Percentiles rank a stretch among this genome's conserved stretches.
These are phyloP conservation scores for Hapalemur alaotrensis DNA, from an alignment of 2,797 vertebrate species.

Conservation along the genomic window DNA sequence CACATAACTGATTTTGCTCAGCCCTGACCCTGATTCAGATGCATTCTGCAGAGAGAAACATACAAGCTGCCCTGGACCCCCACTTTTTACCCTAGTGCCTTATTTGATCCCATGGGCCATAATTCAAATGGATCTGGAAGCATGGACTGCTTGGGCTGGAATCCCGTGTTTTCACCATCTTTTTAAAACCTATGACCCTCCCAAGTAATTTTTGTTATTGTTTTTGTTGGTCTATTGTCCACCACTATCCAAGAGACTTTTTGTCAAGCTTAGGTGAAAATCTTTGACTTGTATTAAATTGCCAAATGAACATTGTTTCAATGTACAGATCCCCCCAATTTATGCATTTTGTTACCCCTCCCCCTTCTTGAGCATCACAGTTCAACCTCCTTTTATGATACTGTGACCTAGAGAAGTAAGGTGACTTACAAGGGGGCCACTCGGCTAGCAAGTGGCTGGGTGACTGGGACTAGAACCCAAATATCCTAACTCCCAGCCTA, in stretches of 20 bases:
- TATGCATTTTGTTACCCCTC: neutral
- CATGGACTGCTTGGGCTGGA: neutral
- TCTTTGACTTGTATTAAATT: conserved; percentile 10
- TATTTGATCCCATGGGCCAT: neutral
- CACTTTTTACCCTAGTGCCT: neutral
- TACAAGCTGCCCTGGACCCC: neutral
- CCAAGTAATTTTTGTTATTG: neutral
- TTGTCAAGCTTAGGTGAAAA: neutral
- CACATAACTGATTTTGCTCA: neutral
- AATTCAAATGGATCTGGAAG: neutral
- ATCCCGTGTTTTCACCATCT: neutral
- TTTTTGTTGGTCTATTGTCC: neutral
- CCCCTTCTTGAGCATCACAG: neutral
- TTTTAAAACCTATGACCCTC: neutral
- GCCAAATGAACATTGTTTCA: neutral
- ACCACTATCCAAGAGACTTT: neutral
- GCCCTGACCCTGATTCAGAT: neutral
- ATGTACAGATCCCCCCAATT: neutral
- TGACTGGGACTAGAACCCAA: conserved; percentile 7
- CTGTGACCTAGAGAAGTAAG: neutral
- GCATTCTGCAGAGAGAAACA: neutral
- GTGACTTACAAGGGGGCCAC: conserved; percentile 60
- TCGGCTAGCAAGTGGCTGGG: conserved; percentile 37
- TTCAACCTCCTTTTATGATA: neutral
- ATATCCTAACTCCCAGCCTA: conserved; percentile 11